These are phyloP conservation scores for Enhydra lutris DNA, from an alignment of 2,113 vertebrate genomes.

Conservation along the genomic window DNA sequence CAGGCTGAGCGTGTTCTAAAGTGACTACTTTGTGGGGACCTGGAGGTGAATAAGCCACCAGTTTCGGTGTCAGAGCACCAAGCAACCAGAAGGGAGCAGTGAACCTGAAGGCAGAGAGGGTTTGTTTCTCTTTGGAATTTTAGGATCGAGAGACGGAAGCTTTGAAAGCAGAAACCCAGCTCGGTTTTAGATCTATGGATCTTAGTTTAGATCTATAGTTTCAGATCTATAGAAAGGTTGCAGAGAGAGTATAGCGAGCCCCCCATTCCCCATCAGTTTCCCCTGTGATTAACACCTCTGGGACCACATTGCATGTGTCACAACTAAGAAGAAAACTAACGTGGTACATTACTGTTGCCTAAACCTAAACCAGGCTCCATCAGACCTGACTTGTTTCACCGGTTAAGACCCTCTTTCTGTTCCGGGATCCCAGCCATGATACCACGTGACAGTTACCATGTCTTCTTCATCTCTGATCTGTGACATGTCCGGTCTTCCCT, in stretches of 20 bases:
- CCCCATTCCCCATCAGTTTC: rapidly evolving
- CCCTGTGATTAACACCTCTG: rapidly evolving
- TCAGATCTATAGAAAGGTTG: not conserved
- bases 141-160: not conserved
- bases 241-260: not conserved
- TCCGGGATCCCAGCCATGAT: not conserved
- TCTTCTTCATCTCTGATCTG: not conserved
- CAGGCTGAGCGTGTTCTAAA: not conserved
- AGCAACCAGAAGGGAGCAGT: not conserved
- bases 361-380: not conserved
- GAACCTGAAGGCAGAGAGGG: not conserved
- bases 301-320: not conserved
- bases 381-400: not conserved
- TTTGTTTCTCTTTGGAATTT: not conserved
- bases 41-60: not conserved
- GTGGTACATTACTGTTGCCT: not conserved
- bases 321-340: not conserved
- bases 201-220: not conserved
- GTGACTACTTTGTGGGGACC: not conserved
- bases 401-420: not conserved
- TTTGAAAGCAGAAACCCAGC: not conserved
- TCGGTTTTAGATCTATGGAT: not conserved
- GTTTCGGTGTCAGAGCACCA: not conserved
- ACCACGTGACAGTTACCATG: rapidly evolving
- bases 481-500: not conserved